Evolutionary conservation across 2,113 vertebrate genomes (phyloP).

Genomic region (Pachyramphus minor): DNA sequence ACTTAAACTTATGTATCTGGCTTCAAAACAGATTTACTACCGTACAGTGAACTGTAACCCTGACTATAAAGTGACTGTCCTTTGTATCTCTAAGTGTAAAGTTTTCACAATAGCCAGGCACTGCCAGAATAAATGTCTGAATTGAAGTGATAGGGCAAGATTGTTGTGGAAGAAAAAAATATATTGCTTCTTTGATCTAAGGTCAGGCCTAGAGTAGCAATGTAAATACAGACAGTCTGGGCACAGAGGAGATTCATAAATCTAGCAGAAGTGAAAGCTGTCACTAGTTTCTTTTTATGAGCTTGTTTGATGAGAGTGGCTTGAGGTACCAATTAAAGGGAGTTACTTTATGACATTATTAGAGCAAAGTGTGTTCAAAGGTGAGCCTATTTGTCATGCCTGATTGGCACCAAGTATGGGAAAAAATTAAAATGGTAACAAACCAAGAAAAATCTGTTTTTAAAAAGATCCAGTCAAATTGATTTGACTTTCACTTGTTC

Average conservation of each 20-base stretch:
- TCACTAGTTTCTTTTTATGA: constrained; percentile 67
- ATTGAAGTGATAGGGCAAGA: background rate
- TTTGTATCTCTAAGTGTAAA: constrained; percentile 10
- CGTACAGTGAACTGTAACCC: background rate
- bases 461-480: background rate
- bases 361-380: constrained; percentile 66
- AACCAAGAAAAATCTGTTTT: constrained; percentile 29
- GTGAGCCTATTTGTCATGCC: constrained; percentile 70
- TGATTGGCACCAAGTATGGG: constrained; percentile 64
- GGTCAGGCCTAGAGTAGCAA: background rate
- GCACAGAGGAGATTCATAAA: constrained; percentile 36
- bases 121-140: background rate
- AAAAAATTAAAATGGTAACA: constrained; percentile 60
- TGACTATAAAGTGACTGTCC: background rate
- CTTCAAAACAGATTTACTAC: background rate
- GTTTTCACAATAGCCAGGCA: background rate
- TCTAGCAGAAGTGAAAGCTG: constrained; percentile 42
- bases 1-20: background rate
- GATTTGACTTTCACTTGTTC: constrained; percentile 40
- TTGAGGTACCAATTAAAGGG: constrained; percentile 70
- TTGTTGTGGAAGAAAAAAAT: background rate
- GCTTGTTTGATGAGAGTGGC: constrained; percentile 64
- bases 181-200: constrained; percentile 23
- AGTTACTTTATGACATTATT: constrained; percentile 67
- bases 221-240: background rate